Evolutionary conservation across 2,797 vertebrate species (phyloP), one percentile per base, ranked within the genome.

Genomic region (Falco rusticolus): DNA sequence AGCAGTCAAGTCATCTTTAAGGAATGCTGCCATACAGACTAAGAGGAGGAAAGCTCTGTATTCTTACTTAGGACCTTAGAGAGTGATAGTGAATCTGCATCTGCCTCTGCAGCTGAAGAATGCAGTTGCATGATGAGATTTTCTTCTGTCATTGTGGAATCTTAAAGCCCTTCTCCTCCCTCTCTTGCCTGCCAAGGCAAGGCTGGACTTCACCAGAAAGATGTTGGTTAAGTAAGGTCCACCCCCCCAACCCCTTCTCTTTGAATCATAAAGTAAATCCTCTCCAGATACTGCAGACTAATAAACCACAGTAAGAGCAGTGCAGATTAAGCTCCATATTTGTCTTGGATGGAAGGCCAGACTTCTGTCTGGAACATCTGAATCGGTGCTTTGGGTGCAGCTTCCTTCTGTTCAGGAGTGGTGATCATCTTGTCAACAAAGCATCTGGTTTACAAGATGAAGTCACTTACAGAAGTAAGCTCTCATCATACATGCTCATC

Each of bases 371-470:
- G 85, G 88, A 84, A 81, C 25, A 29, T 93, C 66, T 97, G 93
- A 95, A 56, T 86, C 15, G 68, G 72, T 71, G 69, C 95, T 94
- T 96, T 97, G 97, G 96, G 97, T 94, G 94, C 97, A 97, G 90
- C 94, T 98, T 98, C 97, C 98, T 96, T 93, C 79, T 91, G 7
- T 96, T 97, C 83, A 91, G 80, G 94, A 92, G 39, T 87, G 83
- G 89, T 66, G 93, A 94, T 96, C 89, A 85, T 96, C 96, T 89
- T 96, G 89, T 97, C 96, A 96, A 75, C 96, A 92, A 31, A 93
- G 82, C 83, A 65, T 84, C 84, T 84, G 72, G 77, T 88, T 75
- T 93, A 72, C 45, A 64, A 80, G 89, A 56, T 89, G 54, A 94
- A 93, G 70, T 95, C 91, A 94, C 64, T 82, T 80, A 15, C 26